Conservation (phyloP, 2,888 invertebrate genomes). For the Autographa pulchrina region DNA sequence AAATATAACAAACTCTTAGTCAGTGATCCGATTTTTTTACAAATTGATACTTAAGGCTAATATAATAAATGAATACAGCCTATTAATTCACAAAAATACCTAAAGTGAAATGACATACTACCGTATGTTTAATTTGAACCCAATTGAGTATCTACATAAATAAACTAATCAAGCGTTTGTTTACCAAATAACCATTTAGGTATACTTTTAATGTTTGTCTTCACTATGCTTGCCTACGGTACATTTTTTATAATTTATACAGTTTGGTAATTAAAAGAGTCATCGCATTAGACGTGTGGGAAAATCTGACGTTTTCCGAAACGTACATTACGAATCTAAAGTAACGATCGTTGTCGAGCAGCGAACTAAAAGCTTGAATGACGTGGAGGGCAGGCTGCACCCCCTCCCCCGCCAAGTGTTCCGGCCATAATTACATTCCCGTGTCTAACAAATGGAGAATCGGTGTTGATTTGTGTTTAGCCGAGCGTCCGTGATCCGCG, state of each 20-base stretch:
- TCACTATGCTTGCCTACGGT: background rate
- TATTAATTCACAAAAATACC: no score
- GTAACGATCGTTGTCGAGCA: slow-evolving; percentile 84
- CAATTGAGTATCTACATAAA: no score
- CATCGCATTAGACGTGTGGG: slow-evolving; percentile 30
- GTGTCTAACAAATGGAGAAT: slow-evolving; percentile 91
- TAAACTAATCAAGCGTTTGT: no score
- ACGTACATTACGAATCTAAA: slow-evolving; percentile 78
- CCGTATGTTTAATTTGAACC: no score
- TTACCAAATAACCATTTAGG: background rate
- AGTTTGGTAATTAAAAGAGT: background rate
- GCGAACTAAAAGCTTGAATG: slow-evolving; percentile 87
- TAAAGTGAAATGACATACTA: no score
- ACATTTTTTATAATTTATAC: no score
- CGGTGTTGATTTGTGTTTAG: slow-evolving; percentile 90
- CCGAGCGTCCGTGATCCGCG: slow-evolving; percentile 81
- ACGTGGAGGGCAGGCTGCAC: slow-evolving; percentile 72
- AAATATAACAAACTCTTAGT: background rate
- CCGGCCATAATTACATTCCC: slow-evolving; percentile 90
- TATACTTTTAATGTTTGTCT: background rate
- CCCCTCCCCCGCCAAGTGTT: slow-evolving; percentile 80
- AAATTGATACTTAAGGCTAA: no score
- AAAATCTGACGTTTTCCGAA: slow-evolving; percentile 68
- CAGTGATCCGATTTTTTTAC: background rate
- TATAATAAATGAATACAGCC: no score